Conservation (phyloP, 2,888 invertebrate species). For the Leptopilina drosophilae region DNA sequence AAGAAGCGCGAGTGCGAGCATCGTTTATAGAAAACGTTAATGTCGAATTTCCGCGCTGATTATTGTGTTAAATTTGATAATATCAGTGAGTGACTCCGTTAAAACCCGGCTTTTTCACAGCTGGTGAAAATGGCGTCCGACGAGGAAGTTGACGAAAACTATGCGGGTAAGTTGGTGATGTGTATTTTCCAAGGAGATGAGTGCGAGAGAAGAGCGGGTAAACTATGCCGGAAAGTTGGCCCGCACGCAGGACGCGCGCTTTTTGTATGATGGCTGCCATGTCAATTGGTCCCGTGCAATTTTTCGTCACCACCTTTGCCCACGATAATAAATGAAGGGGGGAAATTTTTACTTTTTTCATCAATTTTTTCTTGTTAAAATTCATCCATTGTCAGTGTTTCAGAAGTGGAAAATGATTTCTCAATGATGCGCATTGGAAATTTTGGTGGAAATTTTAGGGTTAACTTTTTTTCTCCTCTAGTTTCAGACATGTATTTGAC, state of each 20-base stretch:
- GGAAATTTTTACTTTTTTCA: background rate
- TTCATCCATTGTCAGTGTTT: background rate
- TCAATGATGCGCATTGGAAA: background rate
- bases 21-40: constrained; percentile 19
- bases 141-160: constrained; percentile 91
- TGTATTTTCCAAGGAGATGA: background rate
- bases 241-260: constrained; percentile 73
- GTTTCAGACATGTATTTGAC: background rate
- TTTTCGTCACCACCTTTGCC: constrained; percentile 35
- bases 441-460: constrained; percentile 23
- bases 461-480: constrained; percentile 27
- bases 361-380: background rate
- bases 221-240: constrained; percentile 60
- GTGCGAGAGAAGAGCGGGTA: constrained; percentile 39
- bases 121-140: constrained; percentile 86
- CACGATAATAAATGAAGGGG: background rate
- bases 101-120: constrained; percentile 27
- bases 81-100: constrained; percentile 39
- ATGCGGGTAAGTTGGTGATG: constrained; percentile 84
- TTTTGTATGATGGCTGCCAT: constrained; percentile 74
- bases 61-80: background rate
- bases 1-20: constrained; percentile 34
- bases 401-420: background rate
- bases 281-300: constrained; percentile 62
- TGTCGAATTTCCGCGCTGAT: constrained; percentile 46